Conservation (phyloP, 2,888 invertebrate species). For the Erebia palarica region DNA sequence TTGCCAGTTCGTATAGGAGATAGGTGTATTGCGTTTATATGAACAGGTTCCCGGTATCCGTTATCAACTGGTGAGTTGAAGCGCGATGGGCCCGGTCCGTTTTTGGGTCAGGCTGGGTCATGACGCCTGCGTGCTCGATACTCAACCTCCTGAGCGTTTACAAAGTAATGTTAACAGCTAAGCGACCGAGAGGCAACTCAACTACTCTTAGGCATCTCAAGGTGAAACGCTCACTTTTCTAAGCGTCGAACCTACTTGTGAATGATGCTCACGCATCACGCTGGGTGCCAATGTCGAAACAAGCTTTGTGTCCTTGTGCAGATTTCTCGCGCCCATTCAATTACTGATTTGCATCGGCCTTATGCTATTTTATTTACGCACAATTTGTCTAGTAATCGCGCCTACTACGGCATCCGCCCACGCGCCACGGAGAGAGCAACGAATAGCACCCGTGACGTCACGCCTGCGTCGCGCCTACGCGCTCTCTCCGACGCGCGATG, state of each 20-base stretch:
- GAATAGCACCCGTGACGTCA: constrained; percentile 76
- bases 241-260: constrained; percentile 63
- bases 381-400: constrained; percentile 53
- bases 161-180: constrained; percentile 68
- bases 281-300: constrained; percentile 70
- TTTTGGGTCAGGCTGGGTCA: constrained; percentile 81
- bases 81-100: constrained; percentile 69
- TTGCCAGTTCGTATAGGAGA: constrained; percentile 50
- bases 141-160: constrained; percentile 62
- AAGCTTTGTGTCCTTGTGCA: constrained; percentile 68
- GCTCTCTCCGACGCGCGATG: constrained; percentile 62
- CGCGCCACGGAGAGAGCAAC: constrained; percentile 48
- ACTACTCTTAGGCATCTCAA: constrained; percentile 68
- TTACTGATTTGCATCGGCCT: constrained; percentile 62
- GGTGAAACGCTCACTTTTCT: constrained; percentile 79
- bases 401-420: constrained; percentile 47
- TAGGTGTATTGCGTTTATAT: constrained; percentile 47
- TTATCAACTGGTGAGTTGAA: constrained; percentile 68
- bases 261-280: constrained; percentile 73
- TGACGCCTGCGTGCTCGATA: constrained; percentile 74
- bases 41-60: constrained; percentile 75
- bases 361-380: constrained; percentile 63
- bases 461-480: constrained; percentile 68
- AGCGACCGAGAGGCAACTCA: constrained; percentile 71
- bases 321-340: constrained; percentile 68